Evolutionary conservation across 2,113 vertebrate genomes (phyloP), one percentile per base, ranked within the genome.

Genomic region (Aleadryas rufinucha): DNA sequence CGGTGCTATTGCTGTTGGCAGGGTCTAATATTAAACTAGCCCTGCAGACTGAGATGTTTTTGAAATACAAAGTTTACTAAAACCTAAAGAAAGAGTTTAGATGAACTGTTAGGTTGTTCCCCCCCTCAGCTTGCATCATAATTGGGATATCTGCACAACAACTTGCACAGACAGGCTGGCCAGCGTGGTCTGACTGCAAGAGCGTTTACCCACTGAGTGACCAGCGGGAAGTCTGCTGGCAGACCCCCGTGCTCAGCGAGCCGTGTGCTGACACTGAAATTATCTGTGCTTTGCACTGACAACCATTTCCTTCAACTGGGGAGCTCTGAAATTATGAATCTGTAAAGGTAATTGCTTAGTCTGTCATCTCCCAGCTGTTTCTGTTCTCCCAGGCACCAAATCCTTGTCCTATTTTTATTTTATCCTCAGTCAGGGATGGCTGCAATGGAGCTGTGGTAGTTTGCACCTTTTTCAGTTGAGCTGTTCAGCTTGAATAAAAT

Each of bases 1-100:
- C 2, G 0, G 45, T 27, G 85, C 63, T 39, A 3, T 10, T 6
- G 16, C 72, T 54, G 5, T 6, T 0, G 0, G 19, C 4, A 30
- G 13, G 8, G 23, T 56, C 74, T 57, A 4, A 31, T 52, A 20
- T 72, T 49, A 44, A 80, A 31, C 31, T 18, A 22, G 9, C 24
- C 17, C 41, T n/a, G 39, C 26, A 10, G 21, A 16, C 74, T 1
- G 3, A 53, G 39, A 12, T 42, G 65, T 1, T 75, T 79, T 13
- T 45, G 33, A 66, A 84, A 84, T 12, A 37, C 6, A 35, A 39
- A 50, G 39, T 39, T 26, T 39, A 31, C 44, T 44, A 24, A 79
- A 68, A 64, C 37, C 23, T 50, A 8, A 56, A 72, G n/a, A 17
- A 64, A 23, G 52, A 31, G 52, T 49, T 39, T 31, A 47, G 39